Base-by-base conservation (phyloP, 2,113 vertebrate genomes). In the Steatornis caripensis region DNA sequence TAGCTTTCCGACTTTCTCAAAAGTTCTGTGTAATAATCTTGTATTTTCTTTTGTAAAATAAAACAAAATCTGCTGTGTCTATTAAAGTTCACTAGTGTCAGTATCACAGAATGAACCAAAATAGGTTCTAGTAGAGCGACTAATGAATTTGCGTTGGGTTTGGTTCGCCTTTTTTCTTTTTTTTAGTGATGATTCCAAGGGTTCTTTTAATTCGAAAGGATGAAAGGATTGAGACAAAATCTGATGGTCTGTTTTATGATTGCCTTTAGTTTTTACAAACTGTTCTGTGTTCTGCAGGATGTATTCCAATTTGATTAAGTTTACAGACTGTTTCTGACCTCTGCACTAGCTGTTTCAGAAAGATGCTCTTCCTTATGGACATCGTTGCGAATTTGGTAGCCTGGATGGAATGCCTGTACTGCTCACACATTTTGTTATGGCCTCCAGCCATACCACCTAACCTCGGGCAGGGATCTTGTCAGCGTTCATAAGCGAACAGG, bases 301-400 rank as follows among this genome's bases (percentile, higher is more conserved):
- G 8, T 7, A 4, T 39, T 64, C 12, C 37, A 29, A 0, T 3
- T 17, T 49, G 34, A 36, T 29, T 22, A 34, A 36, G 14, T 43
- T 81, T 20, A 4, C 70, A 16, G 4, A 34, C 6, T 71, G 12
- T 5, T 24, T 32, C 43, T 45, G 57, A 39, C 34, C 48, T 70
- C 37, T 22, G 41, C 4, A 0, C 3, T 4, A 30, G 41, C 46
- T 39, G 23, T 46, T 61, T 37, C 75, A 39, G 68, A 54, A 20
- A 18, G 64, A 24, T 5, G 34, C 48, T 71, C 11, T 46, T 41
- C 60, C 65, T 37, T 20, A 22, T 0, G 0, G 68, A 32, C n/a
- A 15, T 14, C 11, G 1, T 3, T 60, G 22, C 36, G 62, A 26
- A n/a, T 26, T 34, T 4, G 29, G 30, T 7, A 76, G 71, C 80